These are phyloP conservation scores for Hiodon tergisus DNA, from an alignment of 2,113 vertebrate species.

Conservation along the genomic window DNA sequence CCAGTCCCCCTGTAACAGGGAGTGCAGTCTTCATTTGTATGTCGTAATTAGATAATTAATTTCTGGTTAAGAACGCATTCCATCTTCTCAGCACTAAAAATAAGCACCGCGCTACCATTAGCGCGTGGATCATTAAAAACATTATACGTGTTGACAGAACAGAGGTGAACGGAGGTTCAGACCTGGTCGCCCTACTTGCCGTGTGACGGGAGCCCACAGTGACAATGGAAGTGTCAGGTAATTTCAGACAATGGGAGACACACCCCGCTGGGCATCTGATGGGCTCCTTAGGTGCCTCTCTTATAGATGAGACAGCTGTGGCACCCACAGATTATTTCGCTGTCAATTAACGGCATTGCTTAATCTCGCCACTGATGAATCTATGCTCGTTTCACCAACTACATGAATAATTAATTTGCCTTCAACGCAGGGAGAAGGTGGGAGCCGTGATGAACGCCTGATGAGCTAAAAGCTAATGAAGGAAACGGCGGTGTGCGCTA, in stretches of 20 bases:
- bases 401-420: conserved; percentile 29
- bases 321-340: conserved; percentile 24
- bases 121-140: conserved; percentile 46
- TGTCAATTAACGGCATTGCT: conserved; percentile 31
- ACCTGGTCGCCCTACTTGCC: conserved; percentile 30
- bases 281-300: neutral
- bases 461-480: neutral
- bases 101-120: conserved; percentile 56
- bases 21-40: conserved; percentile 68
- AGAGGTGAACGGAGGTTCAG: conserved; percentile 47
- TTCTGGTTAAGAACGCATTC: conserved; percentile 73
- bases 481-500: neutral
- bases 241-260: neutral
- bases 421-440: conserved; percentile 9
- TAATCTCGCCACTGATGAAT: conserved; percentile 31
- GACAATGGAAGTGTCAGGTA: conserved; percentile 16
- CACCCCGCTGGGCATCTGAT: conserved; percentile 7
- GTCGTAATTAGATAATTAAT: conserved; percentile 73
- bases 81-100: conserved; percentile 68
- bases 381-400: conserved; percentile 23
- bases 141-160: conserved; percentile 57
- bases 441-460: neutral
- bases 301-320: conserved; percentile 22
- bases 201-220: neutral
- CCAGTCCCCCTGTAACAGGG: conserved; percentile 56